Conservation (phyloP, 2,113 vertebrate species). For the Tachuris rubrigastra region DNA sequence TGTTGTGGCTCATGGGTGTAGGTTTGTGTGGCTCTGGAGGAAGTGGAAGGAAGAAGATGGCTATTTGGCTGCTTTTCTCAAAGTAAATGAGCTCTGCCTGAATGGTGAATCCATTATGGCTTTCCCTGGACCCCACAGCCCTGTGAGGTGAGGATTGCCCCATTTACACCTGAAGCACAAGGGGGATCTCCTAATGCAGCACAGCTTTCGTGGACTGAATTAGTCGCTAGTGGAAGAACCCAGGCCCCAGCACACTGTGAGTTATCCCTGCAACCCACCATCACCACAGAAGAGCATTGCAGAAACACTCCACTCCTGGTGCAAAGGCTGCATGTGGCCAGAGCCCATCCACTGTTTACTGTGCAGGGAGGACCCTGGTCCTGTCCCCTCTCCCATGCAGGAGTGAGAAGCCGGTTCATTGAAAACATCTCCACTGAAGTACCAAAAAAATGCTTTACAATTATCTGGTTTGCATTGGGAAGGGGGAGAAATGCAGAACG, state of each 20-base stretch:
- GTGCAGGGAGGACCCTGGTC: neutral
- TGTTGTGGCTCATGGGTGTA: neutral
- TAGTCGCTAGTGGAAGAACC: rapidly evolving
- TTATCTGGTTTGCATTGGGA: neutral
- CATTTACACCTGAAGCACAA: neutral
- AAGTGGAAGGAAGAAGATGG: neutral
- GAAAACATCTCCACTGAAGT: neutral
- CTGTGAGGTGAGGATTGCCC: neutral
- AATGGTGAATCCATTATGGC: rapidly evolving
- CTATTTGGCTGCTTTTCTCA: neutral
- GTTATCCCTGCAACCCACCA: neutral
- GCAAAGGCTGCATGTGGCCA: neutral
- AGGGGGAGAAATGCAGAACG: neutral
- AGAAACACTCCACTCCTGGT: neutral
- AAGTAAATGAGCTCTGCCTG: neutral
- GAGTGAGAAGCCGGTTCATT: neutral
- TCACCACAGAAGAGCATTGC: rapidly evolving
- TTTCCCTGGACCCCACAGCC: neutral
- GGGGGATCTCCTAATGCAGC: neutral
- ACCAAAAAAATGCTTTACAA: neutral
- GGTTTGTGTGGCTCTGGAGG: neutral
- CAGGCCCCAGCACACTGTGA: neutral
- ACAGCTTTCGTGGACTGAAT: neutral
- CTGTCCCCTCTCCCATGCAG: too few species aligned
- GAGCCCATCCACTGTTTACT: neutral